Base-by-base conservation (phyloP, 2,113 vertebrate species). In the Fulica atra region DNA sequence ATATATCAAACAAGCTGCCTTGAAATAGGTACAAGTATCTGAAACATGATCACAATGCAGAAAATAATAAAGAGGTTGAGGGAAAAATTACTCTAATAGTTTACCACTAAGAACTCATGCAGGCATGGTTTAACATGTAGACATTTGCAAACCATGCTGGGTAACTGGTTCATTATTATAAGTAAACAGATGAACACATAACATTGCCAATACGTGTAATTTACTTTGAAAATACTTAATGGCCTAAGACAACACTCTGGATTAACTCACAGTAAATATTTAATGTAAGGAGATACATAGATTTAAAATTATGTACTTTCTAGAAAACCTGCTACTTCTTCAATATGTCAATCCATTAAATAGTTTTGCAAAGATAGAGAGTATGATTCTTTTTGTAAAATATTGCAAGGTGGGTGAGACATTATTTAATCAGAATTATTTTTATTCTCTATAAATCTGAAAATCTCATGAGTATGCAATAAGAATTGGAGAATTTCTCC, bases 21-120 rank as follows among this genome's bases (percentile, higher is more conserved):
- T 68, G n/a, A 89, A 85, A 83, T 24, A 89, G 7, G 4, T 74
- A 42, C 28, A 77, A 73, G 7, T 21, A 77, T 72, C 19, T 59
- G 59, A 88, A 93, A 87, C 38, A 72, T 8, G 53, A 92, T 79
- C 70, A 76, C 29, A 73, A 77, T 77, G 74, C 16, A 94, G 56
- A 95, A 93, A 92, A 95, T 89, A 77, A 86, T 38, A 63, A 77
- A 86, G 81, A 71, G 4, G 31, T 54, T 76, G 54, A 89, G 35
- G n/a, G 36, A 44, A 86, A 94, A 53, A 74, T 84, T 53, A 48
- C 6, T 84, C 25, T 82, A 50, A 65, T 54, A 54, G 26, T 69
- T 78, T 56, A 53, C 63, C 31, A 78, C 66, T 72, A 42, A 7
- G 12, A 83, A 80, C 33, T 54, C 40, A 59, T 40, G 16, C 3